Conservation (phyloP, 2,797 vertebrate species). For the Spea hammondii region DNA sequence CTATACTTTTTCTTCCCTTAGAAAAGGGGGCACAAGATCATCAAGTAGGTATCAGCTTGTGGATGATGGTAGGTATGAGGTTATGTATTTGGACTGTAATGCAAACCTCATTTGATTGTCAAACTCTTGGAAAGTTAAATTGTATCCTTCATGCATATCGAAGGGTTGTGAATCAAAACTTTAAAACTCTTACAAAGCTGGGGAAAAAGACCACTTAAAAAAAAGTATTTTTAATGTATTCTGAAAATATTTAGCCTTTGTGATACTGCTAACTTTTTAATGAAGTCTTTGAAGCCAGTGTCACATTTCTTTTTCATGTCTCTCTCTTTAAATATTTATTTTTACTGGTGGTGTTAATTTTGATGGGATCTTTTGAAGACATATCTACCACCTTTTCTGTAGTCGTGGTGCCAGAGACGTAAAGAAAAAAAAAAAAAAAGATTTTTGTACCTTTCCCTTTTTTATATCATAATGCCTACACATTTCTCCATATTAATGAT, state of each 20-base stretch:
- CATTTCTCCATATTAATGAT: background rate
- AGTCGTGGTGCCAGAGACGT: background rate
- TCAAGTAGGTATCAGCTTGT: no score
- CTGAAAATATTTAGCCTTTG: background rate
- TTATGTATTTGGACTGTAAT: no score
- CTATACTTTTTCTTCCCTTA: no score
- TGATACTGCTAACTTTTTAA: background rate
- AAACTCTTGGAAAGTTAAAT: no score
- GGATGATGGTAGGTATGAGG: no score
- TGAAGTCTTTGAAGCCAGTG: slow-evolving; percentile 7
- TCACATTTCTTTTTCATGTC: background rate
- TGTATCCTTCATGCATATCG: no score
- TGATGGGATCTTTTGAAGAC: background rate
- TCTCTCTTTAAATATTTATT: slow-evolving; percentile 1
- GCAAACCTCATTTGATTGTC: no score
- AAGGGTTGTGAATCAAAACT: no score
- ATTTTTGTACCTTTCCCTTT: background rate
- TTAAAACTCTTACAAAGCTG: no score
- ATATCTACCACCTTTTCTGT: background rate
- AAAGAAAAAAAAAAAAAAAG: background rate
- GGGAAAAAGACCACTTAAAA: background rate
- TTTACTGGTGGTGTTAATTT: slow-evolving; percentile 5
- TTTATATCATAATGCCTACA: background rate
- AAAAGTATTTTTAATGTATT: background rate
- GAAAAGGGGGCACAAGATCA: no score